Base-by-base conservation (phyloP, 2,888 invertebrate genomes). In the Lissonota sp. region DNA sequence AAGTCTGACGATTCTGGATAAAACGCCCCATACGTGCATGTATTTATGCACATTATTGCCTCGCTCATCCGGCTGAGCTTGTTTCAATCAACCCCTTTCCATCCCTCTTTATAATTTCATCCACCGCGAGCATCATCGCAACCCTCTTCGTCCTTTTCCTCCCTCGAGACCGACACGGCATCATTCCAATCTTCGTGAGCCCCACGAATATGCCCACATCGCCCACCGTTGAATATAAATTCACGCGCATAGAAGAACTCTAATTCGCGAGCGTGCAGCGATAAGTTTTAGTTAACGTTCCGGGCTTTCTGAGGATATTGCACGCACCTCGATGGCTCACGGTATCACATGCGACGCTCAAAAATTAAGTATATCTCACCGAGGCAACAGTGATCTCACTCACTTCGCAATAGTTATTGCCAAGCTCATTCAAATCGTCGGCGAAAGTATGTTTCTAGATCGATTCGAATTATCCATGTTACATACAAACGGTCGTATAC, bases 211-310 rank as follows among this genome's bases (percentile, higher is more conserved):
- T 44, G 44, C 37, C 39, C n/a, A 8, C 37, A 10, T n/a, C 16
- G 14, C 16, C 16, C 58, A 26, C 37, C 42, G 14, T 42, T 14
- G 53, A 14, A 26, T 55, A 51, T 57, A 49, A 53, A 26, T n/a
- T 57, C 46, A 44, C 55, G 51, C 51, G 46, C 60, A 62, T 12
- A 77, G 77, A 71, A 74, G 67, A 83, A 83, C 67, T 82, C 69
- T 82, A 80, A 82, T 84, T 82, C 70, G 72, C 82, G 70, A 76
- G 70, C 76, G 39, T 58, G 46, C 62, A 62, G 53, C 46, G 69
- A 12, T 70, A 73, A 74, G 77, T 74, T 74, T 73, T 66, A 63
- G 66, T 74, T 72, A 62, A 66, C 80, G 70, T 64, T 58, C 42
- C 10, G 39, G 57, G 3, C 26, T 26, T 26, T 26, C 69, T 40